Evolutionary conservation across 2,797 vertebrate species (phyloP).

Genomic region (Neomorphus geoffroyi): DNA sequence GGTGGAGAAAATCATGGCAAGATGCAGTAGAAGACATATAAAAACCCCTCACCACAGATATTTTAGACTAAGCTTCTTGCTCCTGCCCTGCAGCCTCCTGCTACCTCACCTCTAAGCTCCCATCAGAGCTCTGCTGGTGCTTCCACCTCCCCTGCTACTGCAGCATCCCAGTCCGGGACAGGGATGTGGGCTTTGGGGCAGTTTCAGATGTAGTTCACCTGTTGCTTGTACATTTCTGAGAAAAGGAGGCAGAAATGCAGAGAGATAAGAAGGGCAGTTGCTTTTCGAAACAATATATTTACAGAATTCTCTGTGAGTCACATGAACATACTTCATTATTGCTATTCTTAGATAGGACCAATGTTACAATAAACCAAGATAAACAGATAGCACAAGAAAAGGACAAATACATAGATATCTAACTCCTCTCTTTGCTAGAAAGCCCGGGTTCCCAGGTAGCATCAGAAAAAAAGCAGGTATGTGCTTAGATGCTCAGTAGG

Average conservation of each 20-base stretch:
- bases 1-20: background rate
- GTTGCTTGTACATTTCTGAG: background rate
- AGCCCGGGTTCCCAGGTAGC: background rate
- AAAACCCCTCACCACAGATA: background rate
- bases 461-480: background rate
- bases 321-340: background rate
- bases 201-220: background rate
- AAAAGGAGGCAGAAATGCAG: background rate
- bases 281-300: background rate
- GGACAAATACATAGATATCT: background rate
- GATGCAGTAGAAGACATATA: background rate
- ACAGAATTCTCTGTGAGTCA: background rate
- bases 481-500: background rate
- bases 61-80: background rate
- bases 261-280: background rate
- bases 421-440: background rate
- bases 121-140: background rate
- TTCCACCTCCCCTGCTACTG: background rate
- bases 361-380: background rate
- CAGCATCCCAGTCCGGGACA: background rate
- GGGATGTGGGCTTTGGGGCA: background rate
- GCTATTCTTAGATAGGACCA: background rate
- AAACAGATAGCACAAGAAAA: background rate
- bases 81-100: background rate
- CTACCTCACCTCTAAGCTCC: background rate